A percentile compares a stretch with the other conserved stretches of the same genome.
Conservation (phyloP, 2,797 vertebrate species). For the Geotrypetes seraphini region DNA sequence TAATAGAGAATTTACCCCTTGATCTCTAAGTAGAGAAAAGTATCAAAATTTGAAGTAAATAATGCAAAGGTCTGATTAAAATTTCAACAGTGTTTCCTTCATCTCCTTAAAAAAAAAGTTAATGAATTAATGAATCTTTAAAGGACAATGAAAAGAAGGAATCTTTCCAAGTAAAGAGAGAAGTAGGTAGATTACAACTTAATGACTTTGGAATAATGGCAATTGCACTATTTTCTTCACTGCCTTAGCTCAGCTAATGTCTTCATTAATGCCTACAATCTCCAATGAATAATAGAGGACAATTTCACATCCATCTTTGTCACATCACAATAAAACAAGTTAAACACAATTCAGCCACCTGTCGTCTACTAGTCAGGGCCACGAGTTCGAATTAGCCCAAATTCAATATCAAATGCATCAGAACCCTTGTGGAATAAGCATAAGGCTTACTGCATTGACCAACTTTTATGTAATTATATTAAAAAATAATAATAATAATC, state of each 20-base stretch:
- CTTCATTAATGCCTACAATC: slow-evolving; percentile 72
- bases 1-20: no score
- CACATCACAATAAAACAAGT: slow-evolving; percentile 68
- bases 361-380: slow-evolving; percentile 28
- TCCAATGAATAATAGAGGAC: slow-evolving; percentile 58
- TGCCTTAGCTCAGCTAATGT: slow-evolving; percentile 73
- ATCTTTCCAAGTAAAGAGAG: slow-evolving; percentile 61
- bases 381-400: slow-evolving; percentile 42
- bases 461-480: no score
- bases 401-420: slow-evolving; percentile 39
- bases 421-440: slow-evolving; percentile 11
- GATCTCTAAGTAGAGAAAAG: slow-evolving; percentile 40
- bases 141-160: slow-evolving; percentile 66
- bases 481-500: no score
- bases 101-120: slow-evolving; percentile 76
- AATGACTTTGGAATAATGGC: slow-evolving; percentile 74
- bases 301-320: slow-evolving; percentile 71
- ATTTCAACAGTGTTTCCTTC: slow-evolving; percentile 53
- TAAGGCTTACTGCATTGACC: no score
- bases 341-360: slow-evolving; percentile 59
- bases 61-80: slow-evolving; percentile 57
- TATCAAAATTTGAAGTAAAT: slow-evolving; percentile 66
- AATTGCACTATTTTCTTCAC: slow-evolving; percentile 72
- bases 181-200: slow-evolving; percentile 70
- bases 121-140: slow-evolving; percentile 86